Evolutionary conservation across 2,113 vertebrate genomes (phyloP).

Genomic region (Machaerirhynchus nigripectus): DNA sequence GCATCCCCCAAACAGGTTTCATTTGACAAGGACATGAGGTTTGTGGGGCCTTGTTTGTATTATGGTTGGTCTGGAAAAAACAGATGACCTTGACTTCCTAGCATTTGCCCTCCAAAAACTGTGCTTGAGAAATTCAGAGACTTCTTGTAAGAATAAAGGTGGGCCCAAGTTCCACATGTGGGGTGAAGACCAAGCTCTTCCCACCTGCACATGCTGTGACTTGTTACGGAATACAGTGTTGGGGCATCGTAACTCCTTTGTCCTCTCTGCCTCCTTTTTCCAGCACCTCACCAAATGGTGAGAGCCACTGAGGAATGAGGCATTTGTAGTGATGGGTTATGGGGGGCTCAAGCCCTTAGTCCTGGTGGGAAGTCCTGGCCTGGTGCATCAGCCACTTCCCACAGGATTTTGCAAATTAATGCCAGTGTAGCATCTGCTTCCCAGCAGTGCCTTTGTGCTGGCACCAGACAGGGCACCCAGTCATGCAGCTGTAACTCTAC

Average conservation of each 20-base stretch:
- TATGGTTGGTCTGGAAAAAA: background rate
- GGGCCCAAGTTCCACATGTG: background rate
- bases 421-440: background rate
- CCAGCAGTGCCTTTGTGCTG: background rate
- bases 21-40: background rate
- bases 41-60: background rate
- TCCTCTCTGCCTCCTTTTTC: background rate
- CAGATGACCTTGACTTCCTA: background rate
- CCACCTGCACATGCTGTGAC: background rate
- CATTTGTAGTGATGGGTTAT: rapidly evolving
- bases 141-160: background rate
- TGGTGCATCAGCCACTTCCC: background rate
- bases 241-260: background rate
- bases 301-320: background rate
- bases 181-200: background rate
- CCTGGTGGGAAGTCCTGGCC: background rate
- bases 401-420: background rate
- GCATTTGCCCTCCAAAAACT: background rate
- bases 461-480: background rate
- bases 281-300: background rate
- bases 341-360: background rate
- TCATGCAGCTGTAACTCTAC: background rate
- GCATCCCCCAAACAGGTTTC: background rate
- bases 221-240: background rate
- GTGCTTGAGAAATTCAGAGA: background rate